A percentile compares a stretch with the other conserved stretches of the same genome.
phyloP scores from a whole-genome alignment of 1,140 invertebrate species.

The Lanistes nyassanus region DNA sequence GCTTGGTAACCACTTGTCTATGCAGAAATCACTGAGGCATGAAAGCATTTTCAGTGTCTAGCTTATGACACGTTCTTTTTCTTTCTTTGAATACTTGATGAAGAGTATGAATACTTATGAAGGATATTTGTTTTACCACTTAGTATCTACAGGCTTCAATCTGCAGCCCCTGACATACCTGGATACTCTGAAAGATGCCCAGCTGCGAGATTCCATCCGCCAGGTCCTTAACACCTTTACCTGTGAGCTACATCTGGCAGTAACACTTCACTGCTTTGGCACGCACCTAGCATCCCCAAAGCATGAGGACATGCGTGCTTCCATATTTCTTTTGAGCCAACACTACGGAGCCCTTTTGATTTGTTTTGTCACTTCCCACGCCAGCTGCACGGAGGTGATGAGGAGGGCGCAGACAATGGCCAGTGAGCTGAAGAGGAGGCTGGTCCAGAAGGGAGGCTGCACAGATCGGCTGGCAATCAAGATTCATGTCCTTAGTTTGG shows the following conservation, averaged over 20 bases:
- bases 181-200: constrained; percentile 7
- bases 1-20: too few relatives aligned
- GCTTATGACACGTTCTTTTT: too few relatives aligned
- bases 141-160: constrained; percentile 31
- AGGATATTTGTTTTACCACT: not conserved
- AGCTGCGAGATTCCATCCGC: constrained; percentile 4
- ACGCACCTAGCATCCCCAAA: not conserved
- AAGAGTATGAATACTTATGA: not conserved
- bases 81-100: not conserved
- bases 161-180: constrained; percentile 27
- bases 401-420: constrained; percentile 31
- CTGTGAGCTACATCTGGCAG: constrained; percentile 27
- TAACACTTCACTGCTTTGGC: constrained; percentile 28
- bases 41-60: too few relatives aligned
- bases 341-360: constrained; percentile 21
- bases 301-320: not conserved
- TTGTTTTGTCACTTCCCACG: constrained; percentile 2
- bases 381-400: constrained; percentile 8
- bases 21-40: too few relatives aligned
- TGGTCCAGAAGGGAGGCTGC: constrained; percentile 52
- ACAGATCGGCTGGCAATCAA: constrained; percentile 47
- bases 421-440: constrained; percentile 34
- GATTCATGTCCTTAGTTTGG: constrained; percentile 42
- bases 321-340: constrained; percentile 16
- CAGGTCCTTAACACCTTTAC: constrained; percentile 24